phyloP scores from a whole-genome alignment of 2,888 invertebrate genomes.

The Polyommatus icarus region DNA sequence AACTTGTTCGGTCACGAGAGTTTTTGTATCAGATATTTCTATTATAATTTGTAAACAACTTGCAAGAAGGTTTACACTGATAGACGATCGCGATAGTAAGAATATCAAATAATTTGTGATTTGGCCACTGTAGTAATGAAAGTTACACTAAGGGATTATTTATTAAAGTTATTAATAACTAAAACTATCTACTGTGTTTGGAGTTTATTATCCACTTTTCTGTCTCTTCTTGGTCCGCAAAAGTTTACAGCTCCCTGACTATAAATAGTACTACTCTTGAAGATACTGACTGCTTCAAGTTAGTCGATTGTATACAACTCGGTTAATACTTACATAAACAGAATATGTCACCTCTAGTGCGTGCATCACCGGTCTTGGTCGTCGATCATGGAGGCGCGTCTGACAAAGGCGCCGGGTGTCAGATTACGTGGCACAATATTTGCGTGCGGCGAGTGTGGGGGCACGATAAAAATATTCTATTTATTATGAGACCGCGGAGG shows the following conservation, averaged over 20 bases:
- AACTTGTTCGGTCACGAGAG: neutral
- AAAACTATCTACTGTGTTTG: neutral
- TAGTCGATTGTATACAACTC: neutral
- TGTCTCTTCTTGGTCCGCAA: neutral
- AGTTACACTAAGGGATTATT: neutral
- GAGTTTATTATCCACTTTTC: neutral
- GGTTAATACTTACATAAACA: neutral
- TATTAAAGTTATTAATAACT: neutral
- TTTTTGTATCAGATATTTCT: conserved; percentile 17
- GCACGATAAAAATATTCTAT: conserved; percentile 78
- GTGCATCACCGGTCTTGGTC: conserved; percentile 31
- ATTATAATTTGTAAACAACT: conserved; percentile 7
- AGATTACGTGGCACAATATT: conserved; percentile 68
- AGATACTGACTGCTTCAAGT: neutral
- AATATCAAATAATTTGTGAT: neutral
- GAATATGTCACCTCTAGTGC: neutral
- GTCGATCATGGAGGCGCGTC: conserved; percentile 44
- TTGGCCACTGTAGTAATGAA: neutral
- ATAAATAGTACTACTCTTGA: neutral
- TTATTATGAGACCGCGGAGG: conserved; percentile 66
- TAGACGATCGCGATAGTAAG: neutral
- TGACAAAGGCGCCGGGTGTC: conserved; percentile 47
- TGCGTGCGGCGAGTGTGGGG: conserved; percentile 64
- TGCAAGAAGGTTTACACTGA: neutral
- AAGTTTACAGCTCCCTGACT: neutral